Percentiles rank a stretch among this genome's conserved stretches.
Conservation (phyloP, 2,797 vertebrate species). For the Cossypha polioptera region DNA sequence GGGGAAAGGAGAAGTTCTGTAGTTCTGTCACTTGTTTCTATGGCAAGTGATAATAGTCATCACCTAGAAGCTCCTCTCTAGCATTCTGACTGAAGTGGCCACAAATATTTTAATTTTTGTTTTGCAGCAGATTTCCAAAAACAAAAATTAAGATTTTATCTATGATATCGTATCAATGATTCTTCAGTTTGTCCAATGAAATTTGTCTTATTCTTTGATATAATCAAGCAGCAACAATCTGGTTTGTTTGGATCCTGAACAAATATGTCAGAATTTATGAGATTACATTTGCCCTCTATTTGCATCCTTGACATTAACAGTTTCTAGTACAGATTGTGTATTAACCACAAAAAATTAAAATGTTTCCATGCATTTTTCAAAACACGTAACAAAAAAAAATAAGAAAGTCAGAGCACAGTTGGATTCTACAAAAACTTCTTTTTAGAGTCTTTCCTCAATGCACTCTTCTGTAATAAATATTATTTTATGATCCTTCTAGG, state of each 20-base stretch:
- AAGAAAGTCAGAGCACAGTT: neutral
- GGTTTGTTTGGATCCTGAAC: neutral
- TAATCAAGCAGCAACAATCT: neutral
- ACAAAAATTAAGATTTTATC: neutral
- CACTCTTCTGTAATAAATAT: neutral
- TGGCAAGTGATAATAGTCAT: neutral
- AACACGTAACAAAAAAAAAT: neutral
- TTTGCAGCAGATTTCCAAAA: neutral
- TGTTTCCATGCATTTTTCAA: neutral
- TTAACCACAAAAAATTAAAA: neutral
- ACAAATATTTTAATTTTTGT: neutral
- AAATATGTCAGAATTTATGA: neutral
- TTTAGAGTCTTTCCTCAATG: neutral
- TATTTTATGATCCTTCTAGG: neutral
- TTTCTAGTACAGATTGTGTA: neutral
- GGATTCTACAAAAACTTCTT: neutral
- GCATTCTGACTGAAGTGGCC: neutral
- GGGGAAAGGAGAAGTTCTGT: neutral
- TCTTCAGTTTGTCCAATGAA: neutral
- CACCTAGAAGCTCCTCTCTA: neutral
- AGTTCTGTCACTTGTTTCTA: neutral
- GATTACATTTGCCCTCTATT: neutral
- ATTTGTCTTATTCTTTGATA: neutral
- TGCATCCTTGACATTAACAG: neutral
- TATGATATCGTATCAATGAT: neutral